These are phyloP conservation scores for Drosophila lutescens DNA, from an alignment of 2,888 invertebrate species.

Conservation along the genomic window DNA sequence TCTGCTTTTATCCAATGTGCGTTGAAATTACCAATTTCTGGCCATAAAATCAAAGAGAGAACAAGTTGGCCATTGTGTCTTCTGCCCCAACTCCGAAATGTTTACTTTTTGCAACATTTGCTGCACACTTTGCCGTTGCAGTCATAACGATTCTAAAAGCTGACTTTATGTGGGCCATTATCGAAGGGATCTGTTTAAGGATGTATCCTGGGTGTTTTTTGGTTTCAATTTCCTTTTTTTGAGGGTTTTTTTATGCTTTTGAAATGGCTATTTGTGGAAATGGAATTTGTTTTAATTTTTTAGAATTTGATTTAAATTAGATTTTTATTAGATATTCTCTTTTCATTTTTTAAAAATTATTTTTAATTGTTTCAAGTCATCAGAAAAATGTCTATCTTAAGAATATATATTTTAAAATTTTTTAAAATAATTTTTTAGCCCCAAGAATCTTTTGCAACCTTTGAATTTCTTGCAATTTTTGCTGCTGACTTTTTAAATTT, in stretches of 20 bases:
- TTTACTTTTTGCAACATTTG: conserved; percentile 20
- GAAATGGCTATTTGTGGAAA: neutral
- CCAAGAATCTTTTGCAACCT: too few species aligned
- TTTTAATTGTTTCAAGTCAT: too few species aligned
- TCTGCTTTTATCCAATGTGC: conserved; percentile 60
- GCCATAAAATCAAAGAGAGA: conserved; percentile 71
- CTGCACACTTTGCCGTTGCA: conserved; percentile 40
- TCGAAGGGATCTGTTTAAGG: conserved; percentile 43
- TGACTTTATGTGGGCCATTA: conserved; percentile 83
- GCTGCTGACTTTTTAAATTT: conserved; percentile 10
- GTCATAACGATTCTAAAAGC: conserved; percentile 83
- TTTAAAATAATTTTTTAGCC: too few species aligned
- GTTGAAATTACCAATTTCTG: conserved; percentile 72
- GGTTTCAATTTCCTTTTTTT: conserved; percentile 1
- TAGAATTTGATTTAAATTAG: too few species aligned
- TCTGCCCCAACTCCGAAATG: neutral
- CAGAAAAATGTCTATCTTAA: too few species aligned
- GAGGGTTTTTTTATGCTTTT: neutral
- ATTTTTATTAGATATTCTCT: too few species aligned
- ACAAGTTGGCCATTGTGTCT: conserved; percentile 66
- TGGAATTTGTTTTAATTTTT: neutral
- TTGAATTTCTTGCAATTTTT: neutral
- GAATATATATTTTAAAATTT: too few species aligned
- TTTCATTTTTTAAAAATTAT: too few species aligned
- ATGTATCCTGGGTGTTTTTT: conserved; percentile 6